Base-by-base conservation (phyloP, 35 echinoderm and acorn worm genomes). In the Ophioderma brevispina region DNA sequence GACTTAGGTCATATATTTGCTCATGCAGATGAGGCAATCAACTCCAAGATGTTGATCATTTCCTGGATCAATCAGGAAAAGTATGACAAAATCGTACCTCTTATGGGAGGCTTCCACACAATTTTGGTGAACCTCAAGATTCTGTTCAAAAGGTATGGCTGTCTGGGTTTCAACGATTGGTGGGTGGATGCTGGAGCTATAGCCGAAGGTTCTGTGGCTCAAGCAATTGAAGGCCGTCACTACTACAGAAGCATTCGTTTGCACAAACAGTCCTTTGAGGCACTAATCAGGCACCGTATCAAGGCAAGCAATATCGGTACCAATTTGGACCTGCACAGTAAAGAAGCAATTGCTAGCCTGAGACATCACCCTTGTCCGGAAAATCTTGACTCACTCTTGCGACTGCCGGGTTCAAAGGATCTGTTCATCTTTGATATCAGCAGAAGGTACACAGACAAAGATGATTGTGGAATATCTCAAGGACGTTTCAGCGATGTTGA, bases 201-300 rank as follows among this genome's bases (percentile, higher is more conserved):
- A 30, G 76, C 76, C 25, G 76, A 78, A 33, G 35, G 35, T 23
- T n/a, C 55, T 63, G 55, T n/a, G 14, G 14, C 55, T n/a, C 55
- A 63, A 63, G 55, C 55, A 63, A 14, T 15, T n/a, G 55, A 63
- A n/a, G 55, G 55, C 55, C 55, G 55, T 63, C 55, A 63, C n/a
- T 63, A 63, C 55, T 14, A 14, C 14, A 14, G 55, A n/a, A 63
- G 55, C n/a, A n/a, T 63, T n/a, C 55, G 55, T 63, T n/a, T 63
- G n/a, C 55, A 63, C 55, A 63, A 63, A 63, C 55, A 63, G 55
- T 63, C 55, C 55, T 63, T 63, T n/a, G 55, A 63, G n/a, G 55
- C 55, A 63, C n/a, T 63, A n/a, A 14, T 63, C 55, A 63, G 76
- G 76, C 35, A 78, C 76, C 25, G 76, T 30, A 78, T 78, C 76